phyloP scores from a whole-genome alignment of 2,888 invertebrate genomes.

The Hedychridium roseum region DNA sequence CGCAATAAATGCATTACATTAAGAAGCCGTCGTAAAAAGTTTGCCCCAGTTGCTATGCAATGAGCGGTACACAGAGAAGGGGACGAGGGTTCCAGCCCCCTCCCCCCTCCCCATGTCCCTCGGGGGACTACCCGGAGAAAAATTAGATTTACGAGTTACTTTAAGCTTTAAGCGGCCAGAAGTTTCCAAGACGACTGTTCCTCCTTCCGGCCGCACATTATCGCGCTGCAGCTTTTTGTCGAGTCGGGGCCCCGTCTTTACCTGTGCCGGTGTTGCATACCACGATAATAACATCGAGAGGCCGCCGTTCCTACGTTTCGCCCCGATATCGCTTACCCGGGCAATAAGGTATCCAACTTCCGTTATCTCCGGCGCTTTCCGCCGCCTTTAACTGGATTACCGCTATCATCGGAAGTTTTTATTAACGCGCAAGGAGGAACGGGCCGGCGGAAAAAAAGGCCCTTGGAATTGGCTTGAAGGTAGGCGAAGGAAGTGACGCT shows the following conservation, averaged over 20 bases:
- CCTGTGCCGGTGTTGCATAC: constrained; percentile 25
- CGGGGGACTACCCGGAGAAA: constrained; percentile 35
- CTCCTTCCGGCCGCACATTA: constrained; percentile 38
- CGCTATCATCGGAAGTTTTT: no score
- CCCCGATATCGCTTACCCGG: no score
- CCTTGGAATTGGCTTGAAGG: no score
- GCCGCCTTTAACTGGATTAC: no score
- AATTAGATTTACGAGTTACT: constrained; percentile 59
- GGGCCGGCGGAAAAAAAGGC: no score
- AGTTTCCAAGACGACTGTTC: constrained; percentile 54
- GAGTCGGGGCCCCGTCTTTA: constrained; percentile 25
- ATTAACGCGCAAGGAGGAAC: no score
- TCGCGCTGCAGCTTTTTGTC: constrained; percentile 32
- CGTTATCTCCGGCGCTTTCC: no score
- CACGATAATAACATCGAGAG: constrained; percentile 21
- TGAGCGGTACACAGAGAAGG: constrained; percentile 8
- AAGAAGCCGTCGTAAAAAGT: constrained; percentile 51
- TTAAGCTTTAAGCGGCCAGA: constrained; percentile 55
- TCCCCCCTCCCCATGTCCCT: no score
- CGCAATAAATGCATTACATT: constrained; percentile 53
- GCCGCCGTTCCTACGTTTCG: no score
- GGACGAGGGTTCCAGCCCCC: constrained; percentile 9
- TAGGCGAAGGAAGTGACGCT: no score
- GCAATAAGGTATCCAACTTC: no score
- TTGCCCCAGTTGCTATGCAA: constrained; percentile 45